These are phyloP conservation scores for Pseudomyrmex dendroicus DNA, from an alignment of 1,140 invertebrate genomes.

Conservation along the genomic window DNA sequence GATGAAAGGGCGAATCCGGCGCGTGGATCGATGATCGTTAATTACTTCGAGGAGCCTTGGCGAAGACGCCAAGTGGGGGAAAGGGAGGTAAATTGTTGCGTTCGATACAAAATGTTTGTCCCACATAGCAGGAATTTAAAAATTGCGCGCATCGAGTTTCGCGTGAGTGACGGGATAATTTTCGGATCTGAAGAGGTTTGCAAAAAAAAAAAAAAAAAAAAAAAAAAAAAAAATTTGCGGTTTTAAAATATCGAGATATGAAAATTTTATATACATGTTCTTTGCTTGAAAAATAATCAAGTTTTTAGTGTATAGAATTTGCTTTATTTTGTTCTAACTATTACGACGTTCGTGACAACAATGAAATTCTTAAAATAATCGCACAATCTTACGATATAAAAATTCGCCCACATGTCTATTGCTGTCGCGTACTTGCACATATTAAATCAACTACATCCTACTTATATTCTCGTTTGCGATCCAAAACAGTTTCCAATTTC, in stretches of 20 bases:
- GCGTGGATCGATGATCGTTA: conserved; percentile 47
- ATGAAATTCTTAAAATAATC: not conserved
- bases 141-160: not conserved
- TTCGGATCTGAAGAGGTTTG: not conserved
- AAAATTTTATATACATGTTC: too few species aligned
- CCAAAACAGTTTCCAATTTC: conserved; percentile 9
- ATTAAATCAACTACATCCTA: not conserved
- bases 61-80: not conserved
- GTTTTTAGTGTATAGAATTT: not conserved
- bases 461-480: not conserved
- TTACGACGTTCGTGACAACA: too few species aligned
- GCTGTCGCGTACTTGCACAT: too few species aligned
- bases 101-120: conserved; percentile 6
- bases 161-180: not conserved
- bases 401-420: not conserved
- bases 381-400: not conserved
- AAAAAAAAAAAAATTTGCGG: not conserved
- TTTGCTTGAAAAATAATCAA: too few species aligned
- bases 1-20: conserved; percentile 45
- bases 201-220: too few species aligned
- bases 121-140: not conserved
- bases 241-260: not conserved
- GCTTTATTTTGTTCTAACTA: not conserved
- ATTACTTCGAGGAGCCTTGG: conserved; percentile 30
- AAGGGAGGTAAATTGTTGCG: conserved; percentile 1